A percentile compares a stretch with the other conserved stretches of the same genome.
phyloP scores from a whole-genome alignment of 2,888 invertebrate genomes.

The Epinotia bilunana region DNA sequence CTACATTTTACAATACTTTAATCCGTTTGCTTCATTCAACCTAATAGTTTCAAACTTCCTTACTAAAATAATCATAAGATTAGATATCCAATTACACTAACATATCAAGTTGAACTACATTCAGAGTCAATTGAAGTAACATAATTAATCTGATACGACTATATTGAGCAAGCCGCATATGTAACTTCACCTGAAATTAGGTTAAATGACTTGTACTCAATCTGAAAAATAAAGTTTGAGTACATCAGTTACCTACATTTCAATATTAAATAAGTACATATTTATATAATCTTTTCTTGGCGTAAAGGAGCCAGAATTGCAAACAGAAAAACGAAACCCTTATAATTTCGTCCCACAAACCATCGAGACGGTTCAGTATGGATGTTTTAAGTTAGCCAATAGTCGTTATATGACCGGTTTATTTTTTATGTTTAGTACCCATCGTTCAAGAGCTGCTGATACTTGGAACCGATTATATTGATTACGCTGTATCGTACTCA shows the following conservation, averaged over 20 bases:
- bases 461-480: slow-evolving; percentile 27
- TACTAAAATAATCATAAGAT: background rate
- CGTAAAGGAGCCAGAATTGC: too few relatives aligned
- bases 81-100: background rate
- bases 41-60: background rate
- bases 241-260: too few relatives aligned
- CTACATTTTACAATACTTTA: background rate
- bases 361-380: too few relatives aligned
- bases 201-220: too few relatives aligned
- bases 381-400: background rate
- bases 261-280: too few relatives aligned
- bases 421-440: slow-evolving; percentile 19
- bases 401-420: background rate
- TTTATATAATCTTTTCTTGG: too few relatives aligned
- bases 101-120: background rate
- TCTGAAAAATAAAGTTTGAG: too few relatives aligned
- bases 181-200: too few relatives aligned
- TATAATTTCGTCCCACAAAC: too few relatives aligned
- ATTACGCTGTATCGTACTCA: slow-evolving; percentile 32
- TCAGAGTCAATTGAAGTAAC: background rate
- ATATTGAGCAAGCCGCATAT: background rate
- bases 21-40: background rate
- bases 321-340: too few relatives aligned
- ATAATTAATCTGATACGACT: background rate
- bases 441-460: slow-evolving; percentile 35